Evolutionary conservation across 2,888 invertebrate genomes (phyloP).

Genomic region (Agrochola macilenta): DNA sequence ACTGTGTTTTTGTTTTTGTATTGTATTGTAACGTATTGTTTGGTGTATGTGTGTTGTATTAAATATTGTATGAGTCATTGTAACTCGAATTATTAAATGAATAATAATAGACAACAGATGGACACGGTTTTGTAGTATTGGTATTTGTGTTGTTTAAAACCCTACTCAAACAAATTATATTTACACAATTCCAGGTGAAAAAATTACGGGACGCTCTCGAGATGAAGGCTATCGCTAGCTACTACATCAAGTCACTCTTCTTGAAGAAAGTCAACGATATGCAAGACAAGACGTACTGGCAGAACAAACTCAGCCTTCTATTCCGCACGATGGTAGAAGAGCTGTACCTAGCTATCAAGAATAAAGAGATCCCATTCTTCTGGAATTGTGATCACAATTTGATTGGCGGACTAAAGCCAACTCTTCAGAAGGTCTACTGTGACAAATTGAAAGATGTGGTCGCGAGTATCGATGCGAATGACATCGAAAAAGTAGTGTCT

Average conservation of each 20-base stretch:
- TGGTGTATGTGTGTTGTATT: no score
- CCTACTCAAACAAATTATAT: not conserved
- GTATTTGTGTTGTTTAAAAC: no score
- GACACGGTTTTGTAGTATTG: no score
- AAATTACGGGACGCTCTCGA: slow-evolving; percentile 87
- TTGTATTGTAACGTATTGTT: no score
- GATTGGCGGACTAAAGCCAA: slow-evolving; percentile 77
- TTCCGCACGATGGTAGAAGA: slow-evolving; percentile 82
- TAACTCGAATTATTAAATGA: no score
- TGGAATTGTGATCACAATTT: slow-evolving; percentile 83
- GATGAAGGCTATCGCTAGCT: slow-evolving; percentile 88
- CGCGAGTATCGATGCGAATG: slow-evolving; percentile 77
- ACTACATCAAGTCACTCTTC: slow-evolving; percentile 90
- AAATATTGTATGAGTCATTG: no score
- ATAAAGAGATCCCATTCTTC: slow-evolving; percentile 80
- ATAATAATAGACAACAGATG: no score
- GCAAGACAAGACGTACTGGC: slow-evolving; percentile 81
- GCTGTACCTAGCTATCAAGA: slow-evolving; percentile 74
- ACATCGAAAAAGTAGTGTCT: slow-evolving; percentile 75
- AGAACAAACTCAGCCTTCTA: slow-evolving; percentile 76
- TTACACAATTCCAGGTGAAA: slow-evolving; percentile 79
- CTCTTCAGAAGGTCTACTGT: slow-evolving; percentile 75
- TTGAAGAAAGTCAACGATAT: slow-evolving; percentile 82
- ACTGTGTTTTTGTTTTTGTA: no score
- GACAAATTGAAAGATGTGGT: slow-evolving; percentile 82